A percentile compares a stretch with the other conserved stretches of the same genome.
These are phyloP conservation scores for Asarcornis scutulata DNA, from an alignment of 2,113 vertebrate genomes.

Conservation along the genomic window DNA sequence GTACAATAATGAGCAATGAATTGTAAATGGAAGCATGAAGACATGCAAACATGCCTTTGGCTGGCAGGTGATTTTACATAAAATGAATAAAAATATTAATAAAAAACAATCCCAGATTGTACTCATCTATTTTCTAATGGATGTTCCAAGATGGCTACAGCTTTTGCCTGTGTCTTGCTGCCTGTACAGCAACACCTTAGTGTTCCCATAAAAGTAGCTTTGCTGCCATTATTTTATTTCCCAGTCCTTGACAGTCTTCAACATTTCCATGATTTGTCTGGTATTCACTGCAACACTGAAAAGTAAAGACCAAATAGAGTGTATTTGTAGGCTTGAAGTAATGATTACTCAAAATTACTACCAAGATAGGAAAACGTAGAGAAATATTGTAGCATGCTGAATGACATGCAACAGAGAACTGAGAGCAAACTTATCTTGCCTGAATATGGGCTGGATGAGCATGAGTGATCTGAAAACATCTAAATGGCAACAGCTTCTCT, in stretches of 20 bases:
- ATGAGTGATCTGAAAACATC: background rate
- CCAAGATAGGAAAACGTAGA: fast-evolving
- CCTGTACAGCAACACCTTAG: background rate
- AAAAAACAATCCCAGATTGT: background rate
- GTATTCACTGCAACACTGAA: background rate
- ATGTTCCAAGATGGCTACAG: background rate
- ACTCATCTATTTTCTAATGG: background rate
- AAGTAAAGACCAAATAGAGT: background rate
- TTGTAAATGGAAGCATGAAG: background rate
- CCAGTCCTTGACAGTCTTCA: background rate
- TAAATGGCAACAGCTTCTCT: background rate
- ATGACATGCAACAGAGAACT: background rate
- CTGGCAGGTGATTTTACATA: background rate
- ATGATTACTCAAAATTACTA: background rate
- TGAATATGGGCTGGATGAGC: background rate
- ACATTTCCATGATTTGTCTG: background rate
- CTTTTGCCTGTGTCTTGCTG: background rate
- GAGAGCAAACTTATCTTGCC: background rate
- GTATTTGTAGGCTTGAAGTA: background rate
- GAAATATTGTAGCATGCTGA: background rate
- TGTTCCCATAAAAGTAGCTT: background rate
- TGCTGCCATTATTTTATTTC: background rate
- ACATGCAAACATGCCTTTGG: background rate
- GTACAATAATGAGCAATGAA: background rate
- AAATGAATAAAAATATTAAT: background rate